These are phyloP conservation scores for Bugulina stolonifera DNA, from an alignment of 2,888 invertebrate species.

Conservation along the genomic window DNA sequence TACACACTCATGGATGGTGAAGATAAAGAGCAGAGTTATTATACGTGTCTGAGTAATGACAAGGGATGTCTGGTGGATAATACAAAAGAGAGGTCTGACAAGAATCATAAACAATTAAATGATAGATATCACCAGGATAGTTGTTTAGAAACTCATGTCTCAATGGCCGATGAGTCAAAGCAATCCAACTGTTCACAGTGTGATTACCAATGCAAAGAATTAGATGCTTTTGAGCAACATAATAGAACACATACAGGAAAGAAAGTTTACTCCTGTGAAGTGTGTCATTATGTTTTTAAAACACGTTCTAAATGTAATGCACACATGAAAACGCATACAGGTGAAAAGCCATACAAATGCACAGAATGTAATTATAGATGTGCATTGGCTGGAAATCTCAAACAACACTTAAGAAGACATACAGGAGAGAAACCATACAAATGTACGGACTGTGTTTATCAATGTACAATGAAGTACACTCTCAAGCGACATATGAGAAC, in stretches of 20 bases:
- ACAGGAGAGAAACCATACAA: neutral
- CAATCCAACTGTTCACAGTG: too few species aligned
- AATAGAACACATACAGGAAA: neutral
- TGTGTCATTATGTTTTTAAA: neutral
- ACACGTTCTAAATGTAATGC: neutral
- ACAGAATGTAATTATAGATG: neutral
- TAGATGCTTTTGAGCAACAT: neutral
- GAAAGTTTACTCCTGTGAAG: neutral
- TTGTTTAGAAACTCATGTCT: too few species aligned
- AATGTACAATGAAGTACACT: neutral
- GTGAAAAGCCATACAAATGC: neutral
- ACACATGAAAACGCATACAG: neutral
- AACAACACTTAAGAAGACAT: neutral
- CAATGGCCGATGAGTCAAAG: too few species aligned
- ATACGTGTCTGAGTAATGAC: too few species aligned
- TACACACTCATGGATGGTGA: too few species aligned
- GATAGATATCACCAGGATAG: too few species aligned
- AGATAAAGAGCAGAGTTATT: too few species aligned
- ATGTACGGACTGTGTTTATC: neutral
- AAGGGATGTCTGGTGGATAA: too few species aligned
- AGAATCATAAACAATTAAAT: too few species aligned
- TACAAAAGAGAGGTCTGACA: too few species aligned
- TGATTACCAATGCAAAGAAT: too few species aligned
- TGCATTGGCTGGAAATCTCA: neutral
- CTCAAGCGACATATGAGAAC: neutral